phyloP scores from a whole-genome alignment of 2,113 vertebrate species.

The Tragelaphus strepsiceros region DNA sequence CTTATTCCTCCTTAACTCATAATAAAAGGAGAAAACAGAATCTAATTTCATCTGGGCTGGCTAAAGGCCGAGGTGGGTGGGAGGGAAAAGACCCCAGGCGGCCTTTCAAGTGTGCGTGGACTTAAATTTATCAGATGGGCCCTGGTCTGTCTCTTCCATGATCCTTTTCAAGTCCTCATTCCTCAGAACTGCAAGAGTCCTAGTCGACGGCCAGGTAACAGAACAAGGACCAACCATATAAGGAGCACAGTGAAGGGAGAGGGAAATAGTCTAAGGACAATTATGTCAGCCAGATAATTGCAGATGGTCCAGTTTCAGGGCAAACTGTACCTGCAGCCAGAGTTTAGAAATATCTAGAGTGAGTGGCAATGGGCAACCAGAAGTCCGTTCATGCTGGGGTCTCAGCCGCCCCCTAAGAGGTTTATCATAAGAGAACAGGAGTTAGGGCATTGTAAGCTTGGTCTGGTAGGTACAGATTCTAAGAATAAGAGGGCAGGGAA shows the following conservation, averaged over 20 bases:
- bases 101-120: neutral
- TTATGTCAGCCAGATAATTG: neutral
- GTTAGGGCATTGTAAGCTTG: neutral
- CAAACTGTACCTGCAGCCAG: neutral
- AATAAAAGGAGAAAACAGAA: neutral
- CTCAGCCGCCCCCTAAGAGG: neutral
- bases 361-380: neutral
- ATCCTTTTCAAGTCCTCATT: neutral
- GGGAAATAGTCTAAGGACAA: neutral
- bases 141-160: neutral
- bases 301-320: neutral
- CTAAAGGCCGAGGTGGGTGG: neutral
- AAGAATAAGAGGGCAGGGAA: neutral
- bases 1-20: neutral
- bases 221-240: fast-evolving
- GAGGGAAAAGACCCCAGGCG: neutral
- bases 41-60: neutral
- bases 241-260: neutral
- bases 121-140: neutral
- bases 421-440: neutral
- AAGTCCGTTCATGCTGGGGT: neutral
- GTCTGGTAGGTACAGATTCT: neutral
- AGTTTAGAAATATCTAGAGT: neutral
- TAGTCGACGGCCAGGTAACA: no score
- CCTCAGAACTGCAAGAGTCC: neutral